Percentiles rank a stretch among this genome's conserved stretches.
Conservation (phyloP, 1,140 invertebrate genomes). For the Pachypeltis micranthus region DNA sequence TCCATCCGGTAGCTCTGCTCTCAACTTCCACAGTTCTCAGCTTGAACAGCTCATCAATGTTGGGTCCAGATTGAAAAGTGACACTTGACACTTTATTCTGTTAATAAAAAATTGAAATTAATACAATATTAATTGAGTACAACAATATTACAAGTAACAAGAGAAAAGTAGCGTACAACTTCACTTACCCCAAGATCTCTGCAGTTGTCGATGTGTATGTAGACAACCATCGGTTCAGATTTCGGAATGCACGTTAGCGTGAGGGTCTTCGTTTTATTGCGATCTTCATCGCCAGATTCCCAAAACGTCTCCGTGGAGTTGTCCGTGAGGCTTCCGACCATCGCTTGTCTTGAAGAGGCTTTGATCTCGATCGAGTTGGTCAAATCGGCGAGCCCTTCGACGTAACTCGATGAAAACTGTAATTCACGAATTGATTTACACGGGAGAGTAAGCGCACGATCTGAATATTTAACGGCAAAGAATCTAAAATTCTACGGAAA, state of each 20-base stretch:
- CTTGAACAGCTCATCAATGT: slow-evolving; percentile 66
- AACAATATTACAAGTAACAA: background rate
- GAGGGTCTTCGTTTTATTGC: slow-evolving; percentile 77
- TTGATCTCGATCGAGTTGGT: slow-evolving; percentile 66
- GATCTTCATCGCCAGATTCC: slow-evolving; percentile 95
- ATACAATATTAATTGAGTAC: background rate
- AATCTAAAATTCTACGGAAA: too few species aligned
- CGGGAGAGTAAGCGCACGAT: too few species aligned
- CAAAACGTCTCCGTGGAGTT: slow-evolving; percentile 96
- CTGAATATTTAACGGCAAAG: too few species aligned
- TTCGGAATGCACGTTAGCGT: slow-evolving; percentile 44
- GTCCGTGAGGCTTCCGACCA: slow-evolving; percentile 85
- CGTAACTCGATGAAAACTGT: slow-evolving; percentile 33
- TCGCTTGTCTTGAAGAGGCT: slow-evolving; percentile 82
- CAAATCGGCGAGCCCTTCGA: slow-evolving; percentile 59
- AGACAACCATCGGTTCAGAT: slow-evolving; percentile 52
- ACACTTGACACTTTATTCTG: slow-evolving; percentile 82
- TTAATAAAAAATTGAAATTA: slow-evolving; percentile 30
- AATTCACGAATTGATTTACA: background rate
- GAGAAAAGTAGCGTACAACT: background rate
- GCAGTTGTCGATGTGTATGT: slow-evolving; percentile 86
- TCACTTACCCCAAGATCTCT: slow-evolving; percentile 69
- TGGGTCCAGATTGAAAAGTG: slow-evolving; percentile 65
- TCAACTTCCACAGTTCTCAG: slow-evolving; percentile 74
- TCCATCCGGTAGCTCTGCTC: slow-evolving; percentile 67